Percentiles rank a stretch among this genome's conserved stretches.
Conservation (phyloP, 30 jellyfish, hydroid and myxozoan species). For the Pseudorhiza aurosa region DNA sequence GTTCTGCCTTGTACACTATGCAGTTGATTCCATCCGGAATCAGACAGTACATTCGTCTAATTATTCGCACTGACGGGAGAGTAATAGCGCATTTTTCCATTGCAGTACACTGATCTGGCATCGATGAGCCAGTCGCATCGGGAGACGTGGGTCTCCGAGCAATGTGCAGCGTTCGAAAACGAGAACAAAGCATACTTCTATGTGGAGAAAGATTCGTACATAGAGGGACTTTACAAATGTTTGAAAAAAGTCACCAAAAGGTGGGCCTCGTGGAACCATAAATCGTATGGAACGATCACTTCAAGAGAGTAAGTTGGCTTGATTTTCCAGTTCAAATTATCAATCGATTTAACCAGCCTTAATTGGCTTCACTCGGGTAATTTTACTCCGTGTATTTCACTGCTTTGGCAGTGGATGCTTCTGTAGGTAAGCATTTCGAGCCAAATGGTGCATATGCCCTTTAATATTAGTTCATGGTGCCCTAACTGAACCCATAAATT, state of each 20-base stretch:
- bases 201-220: slow-evolving; percentile 66
- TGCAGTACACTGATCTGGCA: slow-evolving; percentile 65
- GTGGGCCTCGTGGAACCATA: slow-evolving; percentile 98
- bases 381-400: no score
- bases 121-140: slow-evolving; percentile 60
- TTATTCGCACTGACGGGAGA: not conserved
- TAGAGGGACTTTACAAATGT: slow-evolving; percentile 78
- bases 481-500: no score
- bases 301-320: slow-evolving; percentile 84
- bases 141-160: slow-evolving; percentile 87
- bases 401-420: no score
- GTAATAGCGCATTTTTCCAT: not conserved
- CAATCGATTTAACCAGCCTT: not conserved
- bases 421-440: no score
- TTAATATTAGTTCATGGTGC: no score
- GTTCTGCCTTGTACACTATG: no score
- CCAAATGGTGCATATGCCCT: no score
- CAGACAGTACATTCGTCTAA: no score
- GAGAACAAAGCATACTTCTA: slow-evolving; percentile 56
- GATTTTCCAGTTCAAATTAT: not conserved
- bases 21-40: no score
- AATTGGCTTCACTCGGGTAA: no score
- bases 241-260: slow-evolving; percentile 85
- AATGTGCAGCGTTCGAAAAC: slow-evolving; percentile 79
- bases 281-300: slow-evolving; percentile 80